phyloP scores from a whole-genome alignment of 2,797 vertebrate genomes.

The Halcyon chelicuti region DNA sequence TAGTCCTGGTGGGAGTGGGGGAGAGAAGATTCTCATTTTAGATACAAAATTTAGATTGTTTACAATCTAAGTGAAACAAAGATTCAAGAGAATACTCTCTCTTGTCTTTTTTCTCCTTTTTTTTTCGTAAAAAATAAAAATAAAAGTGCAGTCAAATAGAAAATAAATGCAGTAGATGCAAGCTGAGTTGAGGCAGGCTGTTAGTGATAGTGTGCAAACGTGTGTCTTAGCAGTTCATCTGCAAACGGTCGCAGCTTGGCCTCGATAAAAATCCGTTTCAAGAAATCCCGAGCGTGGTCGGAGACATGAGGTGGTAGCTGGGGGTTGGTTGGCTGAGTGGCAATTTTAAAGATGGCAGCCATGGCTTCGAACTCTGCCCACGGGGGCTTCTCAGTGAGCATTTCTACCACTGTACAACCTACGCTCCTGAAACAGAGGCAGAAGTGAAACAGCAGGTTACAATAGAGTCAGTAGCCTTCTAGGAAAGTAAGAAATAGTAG shows the following conservation, averaged over 20 bases:
- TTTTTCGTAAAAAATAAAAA: conserved; percentile 82
- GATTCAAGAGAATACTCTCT: conserved; percentile 83
- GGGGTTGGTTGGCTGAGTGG: conserved; percentile 97
- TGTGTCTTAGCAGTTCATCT: conserved; percentile 94
- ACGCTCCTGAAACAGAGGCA: conserved; percentile 88
- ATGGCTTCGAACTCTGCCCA: conserved; percentile 99
- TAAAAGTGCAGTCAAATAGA: conserved; percentile 85
- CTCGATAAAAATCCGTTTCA: conserved; percentile 96
- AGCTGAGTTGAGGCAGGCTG: conserved; percentile 73
- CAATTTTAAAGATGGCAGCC: conserved; percentile 99
- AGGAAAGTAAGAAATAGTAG: neutral
- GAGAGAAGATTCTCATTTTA: conserved; percentile 76
- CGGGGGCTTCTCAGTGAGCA: conserved; percentile 96
- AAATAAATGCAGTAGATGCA: conserved; percentile 88
- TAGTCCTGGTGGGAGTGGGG: conserved; percentile 67
- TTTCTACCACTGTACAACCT: conserved; percentile 98
- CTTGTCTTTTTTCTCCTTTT: conserved; percentile 79
- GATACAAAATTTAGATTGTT: conserved; percentile 81
- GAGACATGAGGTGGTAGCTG: conserved; percentile 93
- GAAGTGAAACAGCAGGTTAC: conserved; percentile 48
- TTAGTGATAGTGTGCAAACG: conserved; percentile 94
- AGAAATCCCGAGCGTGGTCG: conserved; percentile 95
- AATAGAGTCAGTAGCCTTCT: neutral
- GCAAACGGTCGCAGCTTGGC: conserved; percentile 94
- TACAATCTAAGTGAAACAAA: conserved; percentile 81